phyloP scores from a whole-genome alignment of 1,140 invertebrate species.

The Megalopta genalis region DNA sequence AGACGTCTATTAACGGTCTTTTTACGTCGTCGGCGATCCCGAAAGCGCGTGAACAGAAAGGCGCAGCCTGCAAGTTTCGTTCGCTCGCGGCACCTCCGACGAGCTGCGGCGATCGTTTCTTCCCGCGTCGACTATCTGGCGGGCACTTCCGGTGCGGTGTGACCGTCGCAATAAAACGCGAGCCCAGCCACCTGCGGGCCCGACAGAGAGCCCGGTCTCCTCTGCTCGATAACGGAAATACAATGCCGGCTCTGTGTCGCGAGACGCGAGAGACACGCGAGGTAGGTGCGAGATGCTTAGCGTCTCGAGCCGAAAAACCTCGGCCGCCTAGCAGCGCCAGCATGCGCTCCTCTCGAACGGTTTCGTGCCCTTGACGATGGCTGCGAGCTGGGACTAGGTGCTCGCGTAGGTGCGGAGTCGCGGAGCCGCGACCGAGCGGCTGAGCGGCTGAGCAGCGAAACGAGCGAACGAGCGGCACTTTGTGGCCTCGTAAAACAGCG shows the following conservation, averaged over 20 bases:
- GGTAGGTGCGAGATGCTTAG: neutral
- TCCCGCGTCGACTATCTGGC: constrained; percentile 66
- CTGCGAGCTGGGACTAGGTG: neutral
- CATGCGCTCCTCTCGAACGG: constrained; percentile 2
- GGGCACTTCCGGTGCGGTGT: constrained; percentile 73
- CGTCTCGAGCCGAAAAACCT: constrained; percentile 25
- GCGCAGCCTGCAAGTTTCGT: too few species aligned
- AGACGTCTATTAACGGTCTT: too few species aligned
- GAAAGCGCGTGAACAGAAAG: too few species aligned
- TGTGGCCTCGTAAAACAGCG: constrained; percentile 78
- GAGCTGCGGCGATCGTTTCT: constrained; percentile 62
- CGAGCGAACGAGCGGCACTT: constrained; percentile 73
- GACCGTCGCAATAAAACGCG: constrained; percentile 75
- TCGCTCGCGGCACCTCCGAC: neutral
- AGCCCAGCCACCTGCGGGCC: constrained; percentile 72
- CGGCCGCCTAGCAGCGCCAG: neutral
- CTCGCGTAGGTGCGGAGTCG: constrained; percentile 24
- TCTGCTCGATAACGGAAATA: constrained; percentile 66
- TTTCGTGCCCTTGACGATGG: constrained; percentile 3
- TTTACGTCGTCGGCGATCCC: too few species aligned
- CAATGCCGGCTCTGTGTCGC: constrained; percentile 61
- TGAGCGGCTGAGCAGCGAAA: constrained; percentile 18
- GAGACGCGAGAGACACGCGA: neutral
- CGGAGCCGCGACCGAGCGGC: constrained; percentile 10
- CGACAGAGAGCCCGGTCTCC: constrained; percentile 56